Conservation (phyloP, 1,140 invertebrate genomes). For the Nasonia giraulti region DNA sequence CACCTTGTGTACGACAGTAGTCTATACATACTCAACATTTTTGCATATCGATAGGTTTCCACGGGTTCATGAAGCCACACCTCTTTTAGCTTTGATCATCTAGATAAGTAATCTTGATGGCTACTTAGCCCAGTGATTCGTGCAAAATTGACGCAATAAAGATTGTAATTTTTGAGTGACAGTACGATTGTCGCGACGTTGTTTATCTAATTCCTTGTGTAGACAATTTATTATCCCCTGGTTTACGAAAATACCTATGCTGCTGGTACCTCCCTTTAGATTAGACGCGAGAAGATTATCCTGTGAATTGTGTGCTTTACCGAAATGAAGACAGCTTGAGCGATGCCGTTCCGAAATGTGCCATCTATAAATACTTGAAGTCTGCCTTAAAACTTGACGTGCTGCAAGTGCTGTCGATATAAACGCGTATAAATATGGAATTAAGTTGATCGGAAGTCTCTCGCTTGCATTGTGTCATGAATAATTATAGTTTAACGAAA, state of each 20-base stretch:
- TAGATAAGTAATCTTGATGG: background rate
- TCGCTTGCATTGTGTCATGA: background rate
- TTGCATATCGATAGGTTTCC: background rate
- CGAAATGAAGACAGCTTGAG: constrained; percentile 67
- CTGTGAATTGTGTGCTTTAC: constrained; percentile 48
- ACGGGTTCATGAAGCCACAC: background rate
- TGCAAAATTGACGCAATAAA: background rate
- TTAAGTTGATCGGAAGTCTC: background rate
- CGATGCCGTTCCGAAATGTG: constrained; percentile 69
- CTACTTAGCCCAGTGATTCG: background rate
- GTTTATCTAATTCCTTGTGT: background rate
- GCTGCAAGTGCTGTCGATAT: constrained; percentile 47
- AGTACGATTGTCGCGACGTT: background rate
- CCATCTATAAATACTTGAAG: constrained; percentile 70
- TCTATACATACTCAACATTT: background rate
- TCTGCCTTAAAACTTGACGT: background rate
- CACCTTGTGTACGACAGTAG: background rate
- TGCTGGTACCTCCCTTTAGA: background rate
- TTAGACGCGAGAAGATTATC: constrained; percentile 17
- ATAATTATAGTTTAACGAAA: background rate
- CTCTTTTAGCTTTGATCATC: background rate
- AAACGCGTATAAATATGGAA: background rate
- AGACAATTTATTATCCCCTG: constrained; percentile 9
- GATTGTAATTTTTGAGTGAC: background rate
- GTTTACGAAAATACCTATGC: background rate